phyloP scores from a whole-genome alignment of 2,113 vertebrate species.

The Phasianus colchicus region DNA sequence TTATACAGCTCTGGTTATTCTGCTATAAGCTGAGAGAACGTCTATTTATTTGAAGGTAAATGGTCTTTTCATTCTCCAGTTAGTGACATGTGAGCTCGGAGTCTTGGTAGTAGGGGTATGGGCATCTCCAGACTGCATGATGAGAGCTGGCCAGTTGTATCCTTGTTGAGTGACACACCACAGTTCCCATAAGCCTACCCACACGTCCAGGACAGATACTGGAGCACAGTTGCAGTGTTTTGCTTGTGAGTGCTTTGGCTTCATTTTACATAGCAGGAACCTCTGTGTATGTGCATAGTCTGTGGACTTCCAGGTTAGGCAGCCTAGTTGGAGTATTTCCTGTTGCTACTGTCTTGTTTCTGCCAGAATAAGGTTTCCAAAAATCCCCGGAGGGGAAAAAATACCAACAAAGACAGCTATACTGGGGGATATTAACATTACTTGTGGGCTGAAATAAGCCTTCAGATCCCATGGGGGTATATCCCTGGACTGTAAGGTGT shows the following conservation, averaged over 20 bases:
- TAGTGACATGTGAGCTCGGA: not conserved
- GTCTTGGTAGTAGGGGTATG: not conserved
- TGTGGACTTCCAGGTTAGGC: not conserved
- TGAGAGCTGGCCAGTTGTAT: not conserved
- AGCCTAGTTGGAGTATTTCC: fast-evolving
- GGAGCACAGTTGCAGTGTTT: not conserved
- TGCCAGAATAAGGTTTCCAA: not conserved
- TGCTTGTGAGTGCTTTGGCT: not conserved
- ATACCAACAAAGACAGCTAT: not conserved
- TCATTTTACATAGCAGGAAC: not conserved
- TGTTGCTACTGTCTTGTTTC: not conserved
- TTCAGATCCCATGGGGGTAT: not conserved
- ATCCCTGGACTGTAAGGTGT: not conserved
- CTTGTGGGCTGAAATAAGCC: not conserved
- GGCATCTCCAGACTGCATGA: not conserved
- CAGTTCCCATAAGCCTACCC: not conserved
- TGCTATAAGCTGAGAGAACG: not conserved
- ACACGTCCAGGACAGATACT: not conserved
- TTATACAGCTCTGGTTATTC: not conserved
- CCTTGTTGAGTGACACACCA: not conserved
- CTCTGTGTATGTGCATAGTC: fast-evolving
- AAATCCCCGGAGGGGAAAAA: not conserved
- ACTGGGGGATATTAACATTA: not conserved
- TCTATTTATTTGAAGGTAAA: not conserved
- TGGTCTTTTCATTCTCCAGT: not conserved